phyloP scores from a whole-genome alignment of 2,888 invertebrate species.

The Pachymerium ferrugineum region DNA sequence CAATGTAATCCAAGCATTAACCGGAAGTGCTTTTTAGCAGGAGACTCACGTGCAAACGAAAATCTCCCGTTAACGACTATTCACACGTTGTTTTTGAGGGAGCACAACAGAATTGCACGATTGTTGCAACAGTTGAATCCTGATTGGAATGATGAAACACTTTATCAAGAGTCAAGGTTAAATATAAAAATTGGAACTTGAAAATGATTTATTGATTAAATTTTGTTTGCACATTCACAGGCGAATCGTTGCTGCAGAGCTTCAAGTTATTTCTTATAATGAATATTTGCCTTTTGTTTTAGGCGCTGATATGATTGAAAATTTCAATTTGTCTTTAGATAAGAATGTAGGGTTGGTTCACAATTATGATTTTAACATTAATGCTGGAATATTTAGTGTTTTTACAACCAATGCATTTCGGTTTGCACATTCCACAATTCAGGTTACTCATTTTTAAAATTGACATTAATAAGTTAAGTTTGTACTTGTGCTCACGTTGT shows the following conservation, averaged over 20 bases:
- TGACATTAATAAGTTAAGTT: too few relatives aligned
- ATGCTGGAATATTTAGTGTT: not conserved
- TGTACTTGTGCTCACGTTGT: too few relatives aligned
- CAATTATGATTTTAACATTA: not conserved
- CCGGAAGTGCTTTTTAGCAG: conserved; percentile 49
- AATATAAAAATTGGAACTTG: too few relatives aligned
- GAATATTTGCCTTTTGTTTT: conserved; percentile 50
- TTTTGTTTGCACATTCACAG: too few relatives aligned
- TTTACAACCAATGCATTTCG: not conserved
- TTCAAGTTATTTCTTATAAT: conserved; percentile 49
- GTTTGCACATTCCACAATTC: not conserved
- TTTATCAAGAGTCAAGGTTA: not conserved
- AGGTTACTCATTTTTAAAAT: too few relatives aligned
- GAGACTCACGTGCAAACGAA: conserved; percentile 87
- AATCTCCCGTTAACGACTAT: conserved; percentile 82
- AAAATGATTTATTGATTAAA: too few relatives aligned
- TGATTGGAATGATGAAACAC: not conserved
- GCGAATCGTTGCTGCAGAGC: conserved; percentile 44
- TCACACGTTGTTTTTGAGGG: conserved; percentile 84
- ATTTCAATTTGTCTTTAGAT: conserved; percentile 46
- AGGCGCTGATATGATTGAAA: conserved; percentile 45
- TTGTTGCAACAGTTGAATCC: conserved; percentile 62
- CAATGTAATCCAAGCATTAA: not conserved
- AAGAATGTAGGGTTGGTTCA: not conserved
- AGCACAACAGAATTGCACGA: conserved; percentile 83